These are phyloP conservation scores for Cepaea hortensis DNA, from an alignment of 2,888 invertebrate genomes.

Conservation along the genomic window DNA sequence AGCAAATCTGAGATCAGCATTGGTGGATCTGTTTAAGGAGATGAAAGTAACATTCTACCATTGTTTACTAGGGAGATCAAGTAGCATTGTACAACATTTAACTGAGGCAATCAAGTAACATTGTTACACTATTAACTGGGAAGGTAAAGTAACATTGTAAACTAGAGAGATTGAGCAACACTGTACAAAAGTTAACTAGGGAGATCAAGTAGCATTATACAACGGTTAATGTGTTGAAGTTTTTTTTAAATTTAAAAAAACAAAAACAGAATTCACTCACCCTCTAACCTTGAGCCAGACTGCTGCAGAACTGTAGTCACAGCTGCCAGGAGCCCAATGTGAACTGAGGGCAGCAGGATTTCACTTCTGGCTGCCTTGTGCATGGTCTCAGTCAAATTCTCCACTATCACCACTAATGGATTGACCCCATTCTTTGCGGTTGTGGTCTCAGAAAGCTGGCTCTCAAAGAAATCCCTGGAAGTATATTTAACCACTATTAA, in stretches of 20 bases:
- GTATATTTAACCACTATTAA: not conserved
- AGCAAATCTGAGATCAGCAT: constrained; percentile 57
- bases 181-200: not conserved
- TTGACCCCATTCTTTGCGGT: not conserved
- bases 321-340: constrained; percentile 70
- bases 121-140: too few species aligned
- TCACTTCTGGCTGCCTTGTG: constrained; percentile 63
- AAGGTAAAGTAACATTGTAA: too few species aligned
- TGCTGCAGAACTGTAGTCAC: constrained; percentile 66
- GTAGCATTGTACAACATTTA: too few species aligned
- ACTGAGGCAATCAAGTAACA: too few species aligned
- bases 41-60: too few species aligned
- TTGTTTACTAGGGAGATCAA: too few species aligned
- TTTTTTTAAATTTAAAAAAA: not conserved
- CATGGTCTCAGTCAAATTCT: constrained; percentile 60
- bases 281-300: constrained; percentile 35
- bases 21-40: constrained; percentile 26
- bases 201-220: not conserved
- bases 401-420: constrained; percentile 51
- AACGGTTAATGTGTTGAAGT: too few species aligned
- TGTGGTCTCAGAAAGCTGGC: constrained; percentile 23
- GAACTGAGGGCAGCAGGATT: constrained; percentile 68
- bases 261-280: not conserved
- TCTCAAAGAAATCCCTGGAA: constrained; percentile 37
- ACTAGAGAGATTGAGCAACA: not conserved